A percentile compares a stretch with the other conserved stretches of the same genome.
Evolutionary conservation across 2,797 vertebrate genomes (phyloP).

Genomic region (Helostoma temminkii): DNA sequence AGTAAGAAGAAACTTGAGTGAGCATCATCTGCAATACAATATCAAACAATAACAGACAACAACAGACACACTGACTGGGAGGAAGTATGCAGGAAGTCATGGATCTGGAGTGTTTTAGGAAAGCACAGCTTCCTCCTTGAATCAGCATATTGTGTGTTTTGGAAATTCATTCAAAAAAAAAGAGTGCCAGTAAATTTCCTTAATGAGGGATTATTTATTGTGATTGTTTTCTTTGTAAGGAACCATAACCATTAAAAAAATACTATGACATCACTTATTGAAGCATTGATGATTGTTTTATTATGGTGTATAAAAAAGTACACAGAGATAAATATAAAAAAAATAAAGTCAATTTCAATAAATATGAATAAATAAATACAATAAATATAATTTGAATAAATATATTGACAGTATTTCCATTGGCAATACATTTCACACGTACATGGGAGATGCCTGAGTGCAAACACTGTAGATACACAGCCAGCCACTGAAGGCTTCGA

Average conservation of each 20-base stretch:
- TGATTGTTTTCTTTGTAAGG: conserved; percentile 22
- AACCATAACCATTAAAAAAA: neutral
- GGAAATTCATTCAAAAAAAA: conserved; percentile 60
- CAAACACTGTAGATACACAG: conserved; percentile 35
- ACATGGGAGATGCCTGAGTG: conserved; percentile 18
- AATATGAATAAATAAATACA: conserved; percentile 75
- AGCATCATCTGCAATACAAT: neutral
- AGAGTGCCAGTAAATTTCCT: conserved; percentile 30
- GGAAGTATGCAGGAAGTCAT: conserved; percentile 69
- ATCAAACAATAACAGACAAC: too few relatives aligned
- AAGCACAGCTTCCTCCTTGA: conserved; percentile 83
- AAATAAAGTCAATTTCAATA: conserved; percentile 40
- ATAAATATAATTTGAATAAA: conserved; percentile 73
- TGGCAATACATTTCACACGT: conserved; percentile 59
- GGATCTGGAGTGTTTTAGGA: conserved; percentile 80
- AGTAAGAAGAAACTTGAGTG: conserved; percentile 1
- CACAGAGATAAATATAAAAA: neutral
- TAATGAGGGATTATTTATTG: neutral
- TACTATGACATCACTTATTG: neutral
- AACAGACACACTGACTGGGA: conserved; percentile 4
- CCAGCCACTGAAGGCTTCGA: conserved; percentile 51
- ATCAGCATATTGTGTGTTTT: conserved; percentile 44
- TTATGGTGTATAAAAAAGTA: neutral
- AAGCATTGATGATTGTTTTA: conserved; percentile 26
- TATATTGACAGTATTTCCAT: conserved; percentile 54